These are phyloP conservation scores for Crotalus adamanteus DNA, from an alignment of 2,797 vertebrate species.

Conservation along the genomic window DNA sequence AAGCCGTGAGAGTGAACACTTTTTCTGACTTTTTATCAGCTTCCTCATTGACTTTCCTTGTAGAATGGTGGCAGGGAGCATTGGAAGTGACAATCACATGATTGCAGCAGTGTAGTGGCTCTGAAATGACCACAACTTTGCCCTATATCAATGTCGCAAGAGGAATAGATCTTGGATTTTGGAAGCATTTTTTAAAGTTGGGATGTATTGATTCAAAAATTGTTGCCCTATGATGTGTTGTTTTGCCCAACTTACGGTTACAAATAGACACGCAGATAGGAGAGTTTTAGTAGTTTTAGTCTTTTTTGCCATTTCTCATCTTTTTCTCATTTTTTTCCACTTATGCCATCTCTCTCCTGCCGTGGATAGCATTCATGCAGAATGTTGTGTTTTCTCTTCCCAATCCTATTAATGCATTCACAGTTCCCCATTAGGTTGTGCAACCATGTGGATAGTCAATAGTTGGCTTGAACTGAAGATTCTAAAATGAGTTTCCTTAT, in stretches of 20 bases:
- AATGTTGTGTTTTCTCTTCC: background rate
- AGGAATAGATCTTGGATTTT: background rate
- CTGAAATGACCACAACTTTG: background rate
- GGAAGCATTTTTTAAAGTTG: background rate
- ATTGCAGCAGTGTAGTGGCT: background rate
- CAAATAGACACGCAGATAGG: background rate
- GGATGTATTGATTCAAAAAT: background rate
- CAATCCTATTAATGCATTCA: background rate
- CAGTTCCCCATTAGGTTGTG: background rate
- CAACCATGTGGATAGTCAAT: background rate
- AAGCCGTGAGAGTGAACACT: background rate
- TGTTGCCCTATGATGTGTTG: background rate
- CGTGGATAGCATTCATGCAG: background rate
- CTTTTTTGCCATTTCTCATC: background rate
- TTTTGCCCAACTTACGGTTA: background rate
- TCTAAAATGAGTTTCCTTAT: background rate
- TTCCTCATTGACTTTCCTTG: background rate
- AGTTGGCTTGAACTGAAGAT: background rate
- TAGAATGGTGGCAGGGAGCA: background rate
- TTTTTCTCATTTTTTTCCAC: background rate
- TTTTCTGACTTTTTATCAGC: background rate
- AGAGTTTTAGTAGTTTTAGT: background rate
- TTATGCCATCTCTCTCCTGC: background rate
- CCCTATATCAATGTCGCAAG: background rate
- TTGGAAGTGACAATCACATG: background rate